Conservation (phyloP, 2,888 invertebrate genomes). For the Calameuta filiformis region DNA sequence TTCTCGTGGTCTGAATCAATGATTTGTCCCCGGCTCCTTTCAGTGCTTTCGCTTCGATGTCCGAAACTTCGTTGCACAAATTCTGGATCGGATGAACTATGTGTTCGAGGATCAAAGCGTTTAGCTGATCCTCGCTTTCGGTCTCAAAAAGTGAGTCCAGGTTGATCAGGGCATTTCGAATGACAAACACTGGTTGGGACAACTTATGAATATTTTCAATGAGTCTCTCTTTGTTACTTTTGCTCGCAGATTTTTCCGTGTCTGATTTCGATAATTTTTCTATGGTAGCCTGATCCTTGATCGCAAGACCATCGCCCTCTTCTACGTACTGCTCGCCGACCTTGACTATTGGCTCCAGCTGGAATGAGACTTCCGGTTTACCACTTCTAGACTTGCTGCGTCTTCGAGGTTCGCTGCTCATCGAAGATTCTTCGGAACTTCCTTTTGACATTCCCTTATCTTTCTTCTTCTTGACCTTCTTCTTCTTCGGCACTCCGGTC, state of each 20-base stretch:
- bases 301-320: conserved; percentile 18
- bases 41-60: conserved; percentile 52
- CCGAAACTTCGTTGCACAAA: conserved; percentile 53
- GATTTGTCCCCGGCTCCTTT: conserved; percentile 52
- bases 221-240: conserved; percentile 45
- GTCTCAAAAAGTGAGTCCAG: conserved; percentile 32
- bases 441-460: conserved; percentile 31
- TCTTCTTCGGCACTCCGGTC: conserved; percentile 37
- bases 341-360: conserved; percentile 7
- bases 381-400: conserved; percentile 12
- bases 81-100: conserved; percentile 53
- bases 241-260: conserved; percentile 38
- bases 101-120: conserved; percentile 41
- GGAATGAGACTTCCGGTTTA: conserved; percentile 6
- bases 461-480: conserved; percentile 53
- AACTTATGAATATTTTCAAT: conserved; percentile 43
- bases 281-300: conserved; percentile 13
- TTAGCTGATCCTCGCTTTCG: conserved; percentile 36
- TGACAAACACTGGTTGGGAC: conserved; percentile 43
- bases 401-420: conserved; percentile 23
- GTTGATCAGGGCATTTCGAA: conserved; percentile 49
- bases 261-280: conserved; percentile 26
- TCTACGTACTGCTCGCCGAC: conserved; percentile 16
- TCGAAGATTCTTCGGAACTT: conserved; percentile 48
- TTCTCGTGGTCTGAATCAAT: conserved; percentile 46